These are phyloP conservation scores for Tridacna gigas DNA, from an alignment of 2,888 invertebrate genomes.

Conservation along the genomic window DNA sequence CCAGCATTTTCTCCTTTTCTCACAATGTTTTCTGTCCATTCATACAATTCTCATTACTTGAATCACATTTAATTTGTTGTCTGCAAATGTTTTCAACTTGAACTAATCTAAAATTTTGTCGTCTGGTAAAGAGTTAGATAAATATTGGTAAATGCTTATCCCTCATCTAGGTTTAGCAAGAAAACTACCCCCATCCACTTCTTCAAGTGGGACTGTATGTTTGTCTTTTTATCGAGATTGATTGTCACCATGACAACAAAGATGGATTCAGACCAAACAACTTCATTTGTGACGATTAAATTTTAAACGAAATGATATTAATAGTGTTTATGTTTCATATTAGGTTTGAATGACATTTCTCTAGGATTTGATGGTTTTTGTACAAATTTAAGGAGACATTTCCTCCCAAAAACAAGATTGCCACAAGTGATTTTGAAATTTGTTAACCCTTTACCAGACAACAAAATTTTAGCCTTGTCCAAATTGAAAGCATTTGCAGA, in stretches of 20 bases:
- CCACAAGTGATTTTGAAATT: no score
- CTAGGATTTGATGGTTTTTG: neutral
- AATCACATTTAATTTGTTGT: no score
- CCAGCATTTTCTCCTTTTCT: no score
- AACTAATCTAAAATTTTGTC: no score
- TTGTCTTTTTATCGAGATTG: slow-evolving; percentile 26
- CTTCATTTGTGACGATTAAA: slow-evolving; percentile 24
- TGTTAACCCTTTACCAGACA: no score
- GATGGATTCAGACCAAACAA: slow-evolving; percentile 29
- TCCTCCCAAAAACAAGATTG: no score
- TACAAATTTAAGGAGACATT: no score
- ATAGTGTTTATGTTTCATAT: slow-evolving; percentile 29
- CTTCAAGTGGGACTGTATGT: slow-evolving; percentile 14
- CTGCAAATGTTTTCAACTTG: no score
- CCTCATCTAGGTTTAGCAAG: neutral
- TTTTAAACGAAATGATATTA: slow-evolving; percentile 26
- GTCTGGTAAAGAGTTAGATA: neutral
- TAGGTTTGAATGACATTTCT: slow-evolving; percentile 12
- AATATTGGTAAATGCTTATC: slow-evolving; percentile 27
- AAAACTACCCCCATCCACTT: slow-evolving; percentile 23
- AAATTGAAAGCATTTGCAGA: no score
- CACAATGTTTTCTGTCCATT: no score
- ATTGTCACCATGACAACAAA: slow-evolving; percentile 22
- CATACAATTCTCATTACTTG: no score
- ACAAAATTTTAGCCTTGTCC: no score